Percentiles rank a stretch among this genome's conserved stretches.
Evolutionary conservation across 2,888 invertebrate species (phyloP).

Genomic region (Agrochola litura): DNA sequence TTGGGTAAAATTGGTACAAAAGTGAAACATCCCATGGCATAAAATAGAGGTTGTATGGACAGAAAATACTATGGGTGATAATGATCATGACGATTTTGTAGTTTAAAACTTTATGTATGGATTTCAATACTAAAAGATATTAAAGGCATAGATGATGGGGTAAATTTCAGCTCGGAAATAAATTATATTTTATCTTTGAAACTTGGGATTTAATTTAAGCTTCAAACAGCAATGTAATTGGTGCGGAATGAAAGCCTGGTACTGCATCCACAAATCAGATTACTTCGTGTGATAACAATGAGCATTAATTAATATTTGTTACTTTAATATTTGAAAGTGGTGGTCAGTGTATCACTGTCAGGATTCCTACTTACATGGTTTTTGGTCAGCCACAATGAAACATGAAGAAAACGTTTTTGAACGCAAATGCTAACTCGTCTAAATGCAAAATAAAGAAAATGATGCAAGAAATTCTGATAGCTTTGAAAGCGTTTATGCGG

Average conservation of each 20-base stretch:
- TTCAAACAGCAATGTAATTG: neutral
- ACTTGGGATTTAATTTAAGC: neutral
- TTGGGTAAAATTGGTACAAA: neutral
- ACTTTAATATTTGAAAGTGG: neutral
- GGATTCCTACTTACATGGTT: neutral
- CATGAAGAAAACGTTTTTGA: neutral
- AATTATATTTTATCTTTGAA: neutral
- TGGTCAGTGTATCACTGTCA: neutral
- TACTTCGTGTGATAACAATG: neutral
- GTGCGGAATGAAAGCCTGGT: slow-evolving; percentile 7
- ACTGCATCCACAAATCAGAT: slow-evolving; percentile 11
- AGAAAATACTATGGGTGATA: neutral
- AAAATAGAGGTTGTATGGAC: neutral
- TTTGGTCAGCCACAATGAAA: neutral
- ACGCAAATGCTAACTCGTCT: neutral
- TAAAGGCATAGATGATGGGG: neutral
- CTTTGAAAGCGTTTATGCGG: neutral
- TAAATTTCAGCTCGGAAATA: neutral
- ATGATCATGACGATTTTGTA: neutral
- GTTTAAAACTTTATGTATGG: neutral
- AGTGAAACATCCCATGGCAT: neutral
- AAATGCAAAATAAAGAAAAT: neutral
- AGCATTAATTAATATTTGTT: neutral
- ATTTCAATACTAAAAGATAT: neutral
- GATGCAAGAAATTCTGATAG: slow-evolving; percentile 4